These are phyloP conservation scores for Sebastes fasciatus DNA, from an alignment of 2,113 vertebrate species.

Conservation along the genomic window DNA sequence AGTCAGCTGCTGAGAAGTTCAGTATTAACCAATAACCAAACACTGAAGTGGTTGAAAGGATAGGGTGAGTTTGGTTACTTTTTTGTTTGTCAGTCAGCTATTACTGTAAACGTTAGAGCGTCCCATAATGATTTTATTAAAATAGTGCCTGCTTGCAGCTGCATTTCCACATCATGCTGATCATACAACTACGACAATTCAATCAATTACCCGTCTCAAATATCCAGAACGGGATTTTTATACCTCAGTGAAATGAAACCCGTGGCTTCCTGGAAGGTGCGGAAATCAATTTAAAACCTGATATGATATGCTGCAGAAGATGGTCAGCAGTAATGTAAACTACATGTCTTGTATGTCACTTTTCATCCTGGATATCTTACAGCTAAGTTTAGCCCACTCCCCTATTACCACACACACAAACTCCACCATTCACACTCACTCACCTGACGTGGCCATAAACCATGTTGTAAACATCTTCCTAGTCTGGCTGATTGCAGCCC, in stretches of 20 bases:
- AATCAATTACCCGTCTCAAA: constrained; percentile 24
- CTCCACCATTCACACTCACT: constrained; percentile 39
- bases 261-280: constrained; percentile 1
- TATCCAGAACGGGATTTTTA: constrained; percentile 18
- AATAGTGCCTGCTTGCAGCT: neutral
- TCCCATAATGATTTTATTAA: neutral
- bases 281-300: constrained; percentile 16
- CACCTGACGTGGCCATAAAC: constrained; percentile 73
- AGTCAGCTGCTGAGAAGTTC: constrained; percentile 2
- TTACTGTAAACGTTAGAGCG: neutral
- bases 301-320: constrained; percentile 2
- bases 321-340: constrained; percentile 13
- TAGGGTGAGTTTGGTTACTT: neutral
- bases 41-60: neutral
- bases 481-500: constrained; percentile 60
- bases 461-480: constrained; percentile 60
- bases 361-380: neutral
- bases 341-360: neutral
- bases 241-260: constrained; percentile 26
- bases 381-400: neutral
- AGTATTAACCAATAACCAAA: constrained; percentile 4
- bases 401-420: constrained; percentile 44
- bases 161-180: constrained; percentile 7
- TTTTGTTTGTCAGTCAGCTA: neutral
- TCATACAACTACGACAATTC: neutral